phyloP scores from a whole-genome alignment of 2,113 vertebrate genomes.

The Alexandromys fortis region DNA sequence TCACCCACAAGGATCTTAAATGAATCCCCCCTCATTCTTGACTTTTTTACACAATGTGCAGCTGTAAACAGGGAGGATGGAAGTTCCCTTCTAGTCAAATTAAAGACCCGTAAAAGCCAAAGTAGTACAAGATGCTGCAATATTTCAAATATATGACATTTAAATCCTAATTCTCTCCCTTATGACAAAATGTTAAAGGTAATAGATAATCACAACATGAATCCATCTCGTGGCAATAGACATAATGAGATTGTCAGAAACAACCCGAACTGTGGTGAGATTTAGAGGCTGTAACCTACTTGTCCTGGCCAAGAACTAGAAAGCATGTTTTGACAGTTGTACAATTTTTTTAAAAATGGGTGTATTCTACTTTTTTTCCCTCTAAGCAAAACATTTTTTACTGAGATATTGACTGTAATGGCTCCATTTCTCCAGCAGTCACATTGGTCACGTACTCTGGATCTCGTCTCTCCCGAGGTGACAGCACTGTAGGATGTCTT shows the following conservation, averaged over 20 bases:
- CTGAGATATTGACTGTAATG: slow-evolving; percentile 51
- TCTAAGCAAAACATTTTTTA: slow-evolving; percentile 57
- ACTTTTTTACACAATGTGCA: slow-evolving; percentile 52
- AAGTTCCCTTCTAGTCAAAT: slow-evolving; percentile 70
- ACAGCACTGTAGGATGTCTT: slow-evolving; percentile 27
- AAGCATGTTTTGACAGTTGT: slow-evolving; percentile 41
- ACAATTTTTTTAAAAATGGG: slow-evolving; percentile 13
- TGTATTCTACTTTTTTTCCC: slow-evolving; percentile 52
- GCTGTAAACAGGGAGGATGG: slow-evolving; percentile 47
- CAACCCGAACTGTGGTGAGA: slow-evolving; percentile 38
- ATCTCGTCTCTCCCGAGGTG: background rate
- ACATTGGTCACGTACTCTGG: slow-evolving; percentile 39
- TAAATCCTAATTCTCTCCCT: slow-evolving; percentile 74
- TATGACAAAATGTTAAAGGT: slow-evolving; percentile 77
- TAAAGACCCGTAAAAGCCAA: slow-evolving; percentile 65
- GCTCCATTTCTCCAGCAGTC: slow-evolving; percentile 1
- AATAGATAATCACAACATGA: slow-evolving; percentile 80
- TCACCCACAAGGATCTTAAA: slow-evolving; percentile 64
- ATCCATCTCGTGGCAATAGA: slow-evolving; percentile 68
- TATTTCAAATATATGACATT: slow-evolving; percentile 78
- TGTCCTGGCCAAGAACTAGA: slow-evolving; percentile 50
- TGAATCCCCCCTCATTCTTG: slow-evolving; percentile 49
- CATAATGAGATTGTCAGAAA: slow-evolving; percentile 77
- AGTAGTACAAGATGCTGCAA: slow-evolving; percentile 53
- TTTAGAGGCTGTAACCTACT: slow-evolving; percentile 66